A percentile compares a stretch with the other conserved stretches of the same genome.
Evolutionary conservation across 2,888 invertebrate species (phyloP).

Genomic region (Hydrotaea cyrtoneurina): DNA sequence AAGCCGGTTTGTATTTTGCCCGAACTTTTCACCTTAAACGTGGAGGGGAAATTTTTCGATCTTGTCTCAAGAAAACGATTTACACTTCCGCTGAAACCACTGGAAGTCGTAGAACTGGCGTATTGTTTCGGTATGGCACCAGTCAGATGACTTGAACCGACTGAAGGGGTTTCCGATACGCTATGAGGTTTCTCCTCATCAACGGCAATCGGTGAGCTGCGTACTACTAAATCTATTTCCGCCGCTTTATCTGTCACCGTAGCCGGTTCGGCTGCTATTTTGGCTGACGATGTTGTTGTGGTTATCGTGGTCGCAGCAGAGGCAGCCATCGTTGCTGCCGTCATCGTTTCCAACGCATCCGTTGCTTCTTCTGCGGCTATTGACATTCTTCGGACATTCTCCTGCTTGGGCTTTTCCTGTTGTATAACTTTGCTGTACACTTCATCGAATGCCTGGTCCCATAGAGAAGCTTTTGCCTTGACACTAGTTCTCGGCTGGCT

Average conservation of each 20-base stretch:
- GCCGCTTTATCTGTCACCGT: not conserved
- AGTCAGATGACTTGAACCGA: slow-evolving; percentile 52
- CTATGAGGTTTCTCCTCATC: not conserved
- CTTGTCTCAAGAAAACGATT: slow-evolving; percentile 78
- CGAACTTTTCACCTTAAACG: slow-evolving; percentile 75
- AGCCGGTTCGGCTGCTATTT: not conserved
- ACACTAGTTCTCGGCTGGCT: not conserved
- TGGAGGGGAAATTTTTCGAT: slow-evolving; percentile 74
- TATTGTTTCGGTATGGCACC: slow-evolving; percentile 60
- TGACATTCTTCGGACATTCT: slow-evolving; percentile 46
- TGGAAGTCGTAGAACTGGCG: slow-evolving; percentile 69
- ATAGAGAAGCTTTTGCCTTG: slow-evolving; percentile 15
- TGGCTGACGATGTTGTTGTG: not conserved
- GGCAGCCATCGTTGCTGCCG: too few species aligned
- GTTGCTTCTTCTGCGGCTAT: slow-evolving; percentile 62
- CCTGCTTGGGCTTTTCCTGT: slow-evolving; percentile 78
- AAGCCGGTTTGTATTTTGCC: slow-evolving; percentile 76
- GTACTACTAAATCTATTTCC: not conserved
- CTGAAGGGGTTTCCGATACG: slow-evolving; percentile 40
- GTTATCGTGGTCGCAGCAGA: not conserved
- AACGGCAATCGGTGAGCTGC: not conserved
- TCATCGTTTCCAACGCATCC: slow-evolving; percentile 65
- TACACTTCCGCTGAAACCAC: slow-evolving; percentile 76
- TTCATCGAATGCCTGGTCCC: slow-evolving; percentile 79
- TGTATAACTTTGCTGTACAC: slow-evolving; percentile 80